A percentile compares a stretch with the other conserved stretches of the same genome.
Evolutionary conservation across 2,888 invertebrate species (phyloP).

Genomic region (Pyrrhia umbra): DNA sequence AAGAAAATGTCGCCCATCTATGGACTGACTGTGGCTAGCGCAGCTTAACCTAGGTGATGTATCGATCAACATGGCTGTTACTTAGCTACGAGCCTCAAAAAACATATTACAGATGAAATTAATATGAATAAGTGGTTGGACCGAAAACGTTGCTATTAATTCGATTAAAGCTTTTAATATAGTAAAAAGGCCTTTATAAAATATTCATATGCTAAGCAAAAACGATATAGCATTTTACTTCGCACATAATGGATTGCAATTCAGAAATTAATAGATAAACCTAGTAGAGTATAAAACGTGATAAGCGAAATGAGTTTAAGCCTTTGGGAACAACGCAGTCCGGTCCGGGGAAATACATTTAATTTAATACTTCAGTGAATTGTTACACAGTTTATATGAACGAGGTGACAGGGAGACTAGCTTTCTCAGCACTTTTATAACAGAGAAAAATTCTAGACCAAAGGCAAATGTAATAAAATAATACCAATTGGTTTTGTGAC

Average conservation of each 20-base stretch:
- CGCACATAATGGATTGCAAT: slow-evolving; percentile 13
- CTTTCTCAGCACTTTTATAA: slow-evolving; percentile 22
- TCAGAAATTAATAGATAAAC: slow-evolving; percentile 34
- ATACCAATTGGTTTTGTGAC: background rate
- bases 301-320: slow-evolving; percentile 81
- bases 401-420: slow-evolving; percentile 28
- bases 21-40: too few relatives aligned
- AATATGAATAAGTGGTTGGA: background rate
- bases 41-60: too few relatives aligned
- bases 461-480: slow-evolving; percentile 9
- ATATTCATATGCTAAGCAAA: slow-evolving; percentile 1
- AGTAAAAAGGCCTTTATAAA: background rate
- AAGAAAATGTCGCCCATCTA: too few relatives aligned
- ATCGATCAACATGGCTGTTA: too few relatives aligned
- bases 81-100: too few relatives aligned
- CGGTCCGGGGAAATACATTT: slow-evolving; percentile 76
- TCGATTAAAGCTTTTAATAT: background rate
- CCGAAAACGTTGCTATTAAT: background rate
- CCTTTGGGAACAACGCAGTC: slow-evolving; percentile 72
- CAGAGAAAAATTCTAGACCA: background rate
- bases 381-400: slow-evolving; percentile 40
- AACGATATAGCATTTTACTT: background rate
- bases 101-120: background rate
- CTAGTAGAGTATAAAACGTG: slow-evolving; percentile 65
- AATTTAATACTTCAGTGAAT: slow-evolving; percentile 70